These are phyloP conservation scores for Sinosuthora webbiana DNA, from an alignment of 2,113 vertebrate species.

Conservation along the genomic window DNA sequence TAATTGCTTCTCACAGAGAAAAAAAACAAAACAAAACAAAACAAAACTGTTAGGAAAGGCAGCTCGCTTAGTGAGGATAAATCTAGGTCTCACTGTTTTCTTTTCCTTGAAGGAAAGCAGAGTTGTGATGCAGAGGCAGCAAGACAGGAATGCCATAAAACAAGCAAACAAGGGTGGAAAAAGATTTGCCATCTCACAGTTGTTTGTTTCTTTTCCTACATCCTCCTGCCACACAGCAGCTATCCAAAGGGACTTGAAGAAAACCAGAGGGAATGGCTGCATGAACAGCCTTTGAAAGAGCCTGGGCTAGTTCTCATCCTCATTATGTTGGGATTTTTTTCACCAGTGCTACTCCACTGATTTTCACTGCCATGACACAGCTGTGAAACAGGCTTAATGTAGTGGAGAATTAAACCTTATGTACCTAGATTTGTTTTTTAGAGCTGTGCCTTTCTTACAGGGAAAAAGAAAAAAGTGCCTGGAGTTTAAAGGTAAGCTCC, in stretches of 20 bases:
- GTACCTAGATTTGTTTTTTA: slow-evolving; percentile 7
- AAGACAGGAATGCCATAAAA: neutral
- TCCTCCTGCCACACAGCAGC: neutral
- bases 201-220: neutral
- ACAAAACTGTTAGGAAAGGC: neutral
- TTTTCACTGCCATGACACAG: slow-evolving; percentile 1
- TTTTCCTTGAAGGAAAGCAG: slow-evolving; percentile 23
- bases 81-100: neutral
- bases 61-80: neutral
- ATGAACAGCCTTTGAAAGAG: neutral
- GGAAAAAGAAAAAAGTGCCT: neutral
- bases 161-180: neutral
- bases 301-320: neutral
- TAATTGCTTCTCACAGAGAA: neutral
- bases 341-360: neutral
- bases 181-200: neutral
- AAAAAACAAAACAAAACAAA: neutral
- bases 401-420: slow-evolving; percentile 1
- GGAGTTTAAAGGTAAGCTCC: neutral
- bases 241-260: neutral
- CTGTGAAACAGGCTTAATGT: slow-evolving; percentile 35
- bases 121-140: neutral
- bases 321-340: neutral
- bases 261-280: neutral
- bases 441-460: neutral